Evolutionary conservation across 64 coral and sea anemone species (phyloP).

Genomic region (Dendrophyllia cribrosa): DNA sequence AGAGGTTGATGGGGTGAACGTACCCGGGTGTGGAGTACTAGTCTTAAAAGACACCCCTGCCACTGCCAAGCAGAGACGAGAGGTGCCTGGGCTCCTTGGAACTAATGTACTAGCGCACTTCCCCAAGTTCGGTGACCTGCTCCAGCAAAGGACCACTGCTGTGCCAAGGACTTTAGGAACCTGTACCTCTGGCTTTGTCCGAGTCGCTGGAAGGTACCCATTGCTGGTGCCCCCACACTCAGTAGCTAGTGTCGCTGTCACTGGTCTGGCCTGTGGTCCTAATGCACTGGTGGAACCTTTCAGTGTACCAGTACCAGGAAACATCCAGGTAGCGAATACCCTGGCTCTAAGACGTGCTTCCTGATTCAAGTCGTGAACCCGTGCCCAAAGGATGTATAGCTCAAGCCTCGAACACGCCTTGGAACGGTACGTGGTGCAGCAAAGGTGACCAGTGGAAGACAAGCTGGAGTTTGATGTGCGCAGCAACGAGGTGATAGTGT

Average conservation of each 20-base stretch:
- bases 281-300: slow-evolving; percentile 54
- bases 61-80: no score
- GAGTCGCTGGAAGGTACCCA: slow-evolving; percentile 26
- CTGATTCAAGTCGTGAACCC: slow-evolving; percentile 41
- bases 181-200: slow-evolving; percentile 7
- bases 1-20: slow-evolving; percentile 12
- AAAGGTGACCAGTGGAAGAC: neutral
- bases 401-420: slow-evolving; percentile 53
- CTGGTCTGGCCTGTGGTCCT: slow-evolving; percentile 41
- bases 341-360: slow-evolving; percentile 43
- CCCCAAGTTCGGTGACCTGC: no score
- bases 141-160: neutral
- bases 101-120: no score
- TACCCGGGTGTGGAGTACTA: slow-evolving; percentile 47
- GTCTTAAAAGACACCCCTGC: no score
- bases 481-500: slow-evolving; percentile 51
- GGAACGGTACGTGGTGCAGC: slow-evolving; percentile 40
- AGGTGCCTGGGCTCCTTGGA: no score
- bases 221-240: no score
- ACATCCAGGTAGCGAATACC: slow-evolving; percentile 59
- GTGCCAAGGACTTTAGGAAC: neutral
- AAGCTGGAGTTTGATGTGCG: slow-evolving; percentile 4
- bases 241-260: slow-evolving; percentile 3
- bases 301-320: slow-evolving; percentile 46
- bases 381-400: slow-evolving; percentile 38